Percentiles rank a stretch among this genome's conserved stretches.
These are phyloP conservation scores for Gymnocheta viridis DNA, from an alignment of 2,888 invertebrate genomes.

Conservation along the genomic window DNA sequence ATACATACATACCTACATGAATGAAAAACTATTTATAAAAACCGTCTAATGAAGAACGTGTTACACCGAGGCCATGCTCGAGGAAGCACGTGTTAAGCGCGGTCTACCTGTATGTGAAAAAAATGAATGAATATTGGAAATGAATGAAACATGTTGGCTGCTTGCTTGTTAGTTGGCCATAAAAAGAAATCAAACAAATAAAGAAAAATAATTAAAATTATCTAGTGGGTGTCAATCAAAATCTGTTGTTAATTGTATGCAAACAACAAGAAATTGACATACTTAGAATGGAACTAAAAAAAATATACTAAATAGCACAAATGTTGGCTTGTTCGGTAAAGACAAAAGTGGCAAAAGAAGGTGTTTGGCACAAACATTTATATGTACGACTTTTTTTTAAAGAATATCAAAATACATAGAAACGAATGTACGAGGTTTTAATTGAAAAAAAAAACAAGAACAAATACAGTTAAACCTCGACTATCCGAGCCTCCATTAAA, in stretches of 20 bases:
- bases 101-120: too few species aligned
- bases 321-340: slow-evolving; percentile 14
- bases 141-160: slow-evolving; percentile 24
- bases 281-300: slow-evolving; percentile 33
- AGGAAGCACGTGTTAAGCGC: too few species aligned
- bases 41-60: slow-evolving; percentile 6
- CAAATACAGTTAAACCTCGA: not conserved
- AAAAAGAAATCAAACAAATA: slow-evolving; percentile 28
- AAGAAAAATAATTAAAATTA: slow-evolving; percentile 29
- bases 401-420: not conserved
- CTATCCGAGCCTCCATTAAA: too few species aligned
- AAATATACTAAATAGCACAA: not conserved
- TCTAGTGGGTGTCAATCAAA: slow-evolving; percentile 66
- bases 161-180: not conserved
- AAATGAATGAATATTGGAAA: not conserved
- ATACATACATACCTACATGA: too few species aligned
- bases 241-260: slow-evolving; percentile 49
- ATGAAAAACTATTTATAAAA: not conserved
- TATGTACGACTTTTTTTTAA: slow-evolving; percentile 4
- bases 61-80: too few species aligned
- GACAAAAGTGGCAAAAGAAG: slow-evolving; percentile 44
- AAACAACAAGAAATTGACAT: slow-evolving; percentile 57
- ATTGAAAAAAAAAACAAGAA: slow-evolving; percentile 1
- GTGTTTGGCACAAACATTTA: slow-evolving; percentile 30
- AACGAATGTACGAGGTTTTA: not conserved